Conservation (phyloP, 1,140 invertebrate genomes). For the Nautilus pompilius region DNA sequence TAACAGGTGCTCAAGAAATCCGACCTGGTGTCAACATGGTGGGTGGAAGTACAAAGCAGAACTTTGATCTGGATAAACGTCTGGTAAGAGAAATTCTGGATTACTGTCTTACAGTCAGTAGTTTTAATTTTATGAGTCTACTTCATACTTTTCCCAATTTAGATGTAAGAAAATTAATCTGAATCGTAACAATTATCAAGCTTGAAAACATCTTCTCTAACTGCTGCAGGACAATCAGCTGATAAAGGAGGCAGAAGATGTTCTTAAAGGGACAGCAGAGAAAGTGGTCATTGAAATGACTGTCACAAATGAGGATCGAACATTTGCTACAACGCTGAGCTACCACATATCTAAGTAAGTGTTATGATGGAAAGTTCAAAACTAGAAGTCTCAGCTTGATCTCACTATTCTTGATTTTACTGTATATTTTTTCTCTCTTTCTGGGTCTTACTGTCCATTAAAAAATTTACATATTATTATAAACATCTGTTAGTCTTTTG, state of each 20-base stretch:
- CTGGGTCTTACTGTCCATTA: too few species aligned
- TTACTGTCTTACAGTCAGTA: neutral
- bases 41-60: slow-evolving; percentile 81
- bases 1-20: slow-evolving; percentile 86
- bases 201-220: too few species aligned
- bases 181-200: too few species aligned
- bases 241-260: slow-evolving; percentile 71
- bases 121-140: too few species aligned
- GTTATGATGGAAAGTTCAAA: neutral
- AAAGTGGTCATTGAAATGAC: slow-evolving; percentile 72
- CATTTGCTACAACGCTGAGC: slow-evolving; percentile 90
- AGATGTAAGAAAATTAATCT: too few species aligned
- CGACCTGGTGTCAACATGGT: slow-evolving; percentile 85
- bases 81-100: slow-evolving; percentile 54
- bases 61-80: slow-evolving; percentile 88
- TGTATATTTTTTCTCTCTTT: too few species aligned
- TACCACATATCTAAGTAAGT: slow-evolving; percentile 88
- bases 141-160: too few species aligned
- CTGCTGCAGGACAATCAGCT: slow-evolving; percentile 72
- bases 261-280: slow-evolving; percentile 70
- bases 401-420: neutral
- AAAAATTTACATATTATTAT: too few species aligned
- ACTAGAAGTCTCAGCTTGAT: neutral
- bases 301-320: slow-evolving; percentile 87
- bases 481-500: too few species aligned